Base-by-base conservation (phyloP, 1,140 invertebrate species). In the Diploscapter pachys region DNA sequence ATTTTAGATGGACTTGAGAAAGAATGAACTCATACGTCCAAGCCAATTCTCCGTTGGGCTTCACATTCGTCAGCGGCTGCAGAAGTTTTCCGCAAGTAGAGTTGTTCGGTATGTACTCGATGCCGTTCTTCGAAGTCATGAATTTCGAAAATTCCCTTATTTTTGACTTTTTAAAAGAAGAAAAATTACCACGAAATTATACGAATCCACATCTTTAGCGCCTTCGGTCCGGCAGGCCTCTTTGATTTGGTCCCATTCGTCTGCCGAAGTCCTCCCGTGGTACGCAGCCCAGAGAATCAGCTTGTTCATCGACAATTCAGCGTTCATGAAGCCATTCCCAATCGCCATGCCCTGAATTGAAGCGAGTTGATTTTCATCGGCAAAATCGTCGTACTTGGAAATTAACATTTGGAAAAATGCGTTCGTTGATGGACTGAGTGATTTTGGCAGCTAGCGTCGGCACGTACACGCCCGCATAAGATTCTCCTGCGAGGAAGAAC, bases 251-350 rank as follows among this genome's bases (percentile, higher is more conserved):
- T 78, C 50, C 77, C 77, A 78, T 49, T 78, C 64, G 6, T 74
- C 49, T 5, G 57, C 4, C n/a, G 68, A 64, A 49, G 73, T 51
- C 53, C 77, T 63, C 54, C 74, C 77, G 49, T 78, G 77, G 63
- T 78, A 78, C 2, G 63, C 59, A 52, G 73, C 73, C 77, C 77
- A 78, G 1, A 77, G 48, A n/a, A 74, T 63, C 49, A 78, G 65
- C 9, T 73, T 63, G 64, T 78, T 78, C 61, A 72, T 31, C n/a
- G 77, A 66, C 3, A 51, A 13, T 5, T 56, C n/a, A 6, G 77
- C 75, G 62, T 78, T 51, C 77, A 78, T 78, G 75, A 76, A 78
- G 52, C 77, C 77, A 62, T 78, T 78, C 67, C 77, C 77, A n/a
- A 78, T 78, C 3, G 77, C 77, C 2, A 67, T 64, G 62, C 77